Conservation (phyloP, 1,140 invertebrate genomes). For the Microplitis mediator region DNA sequence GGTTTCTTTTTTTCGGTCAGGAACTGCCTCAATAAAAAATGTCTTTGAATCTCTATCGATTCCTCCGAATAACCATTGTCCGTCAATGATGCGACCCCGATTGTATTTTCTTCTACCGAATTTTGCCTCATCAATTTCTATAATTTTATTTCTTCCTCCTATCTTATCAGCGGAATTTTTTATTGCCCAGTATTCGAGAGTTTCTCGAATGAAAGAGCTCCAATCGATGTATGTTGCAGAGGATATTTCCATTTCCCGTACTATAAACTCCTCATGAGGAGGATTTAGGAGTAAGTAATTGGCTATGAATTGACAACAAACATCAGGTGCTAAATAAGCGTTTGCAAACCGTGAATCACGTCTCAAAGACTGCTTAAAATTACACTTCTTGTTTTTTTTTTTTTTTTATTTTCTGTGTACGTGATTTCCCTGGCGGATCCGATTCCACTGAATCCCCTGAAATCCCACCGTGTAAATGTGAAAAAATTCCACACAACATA, state of each 20-base stretch:
- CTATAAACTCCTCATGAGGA: not conserved
- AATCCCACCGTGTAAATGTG: no score
- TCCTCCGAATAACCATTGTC: constrained; percentile 55
- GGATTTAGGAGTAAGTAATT: not conserved
- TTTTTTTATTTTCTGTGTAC: no score
- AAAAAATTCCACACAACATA: no score
- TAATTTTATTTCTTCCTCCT: not conserved
- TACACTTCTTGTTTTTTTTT: not conserved
- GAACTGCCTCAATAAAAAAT: constrained; percentile 33
- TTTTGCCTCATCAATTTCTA: constrained; percentile 40
- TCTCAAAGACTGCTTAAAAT: not conserved
- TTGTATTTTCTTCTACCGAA: constrained; percentile 43
- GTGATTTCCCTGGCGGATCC: no score
- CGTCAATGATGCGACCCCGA: constrained; percentile 34
- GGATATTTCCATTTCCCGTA: not conserved
- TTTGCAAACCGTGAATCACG: not conserved
- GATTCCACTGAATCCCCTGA: no score
- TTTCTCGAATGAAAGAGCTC: not conserved
- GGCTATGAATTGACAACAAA: not conserved
- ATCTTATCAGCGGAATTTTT: not conserved
- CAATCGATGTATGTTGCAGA: not conserved
- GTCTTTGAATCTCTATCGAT: constrained; percentile 35
- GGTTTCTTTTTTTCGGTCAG: constrained; percentile 26
- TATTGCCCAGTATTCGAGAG: not conserved
- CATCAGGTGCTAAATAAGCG: not conserved